Evolutionary conservation across 92 coral and sea anemone genomes (phyloP).

Genomic region (Epizoanthus stellaris): DNA sequence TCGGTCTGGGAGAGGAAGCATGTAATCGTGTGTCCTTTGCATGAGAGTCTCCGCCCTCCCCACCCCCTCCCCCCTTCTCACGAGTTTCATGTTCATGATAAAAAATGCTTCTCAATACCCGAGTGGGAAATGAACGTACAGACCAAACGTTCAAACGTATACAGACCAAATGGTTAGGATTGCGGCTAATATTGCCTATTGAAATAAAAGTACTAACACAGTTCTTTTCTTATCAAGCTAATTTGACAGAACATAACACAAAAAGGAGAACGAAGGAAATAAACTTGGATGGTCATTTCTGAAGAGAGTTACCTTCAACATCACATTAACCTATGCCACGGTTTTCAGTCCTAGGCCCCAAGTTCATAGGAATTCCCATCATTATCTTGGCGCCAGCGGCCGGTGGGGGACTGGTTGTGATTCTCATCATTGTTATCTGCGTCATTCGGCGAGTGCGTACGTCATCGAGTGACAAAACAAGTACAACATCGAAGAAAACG

Average conservation of each 20-base stretch:
- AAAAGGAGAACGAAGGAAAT: background rate
- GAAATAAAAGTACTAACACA: too few relatives aligned
- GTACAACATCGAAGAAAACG: background rate
- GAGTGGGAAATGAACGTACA: too few relatives aligned
- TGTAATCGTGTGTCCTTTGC: too few relatives aligned
- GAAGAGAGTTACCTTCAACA: background rate
- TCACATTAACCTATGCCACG: background rate
- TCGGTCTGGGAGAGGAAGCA: too few relatives aligned
- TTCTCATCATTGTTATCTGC: background rate
- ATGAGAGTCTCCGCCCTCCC: too few relatives aligned
- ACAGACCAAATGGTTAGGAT: too few relatives aligned
- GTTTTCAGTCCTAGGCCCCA: constrained; percentile 13
- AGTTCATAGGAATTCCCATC: constrained; percentile 24
- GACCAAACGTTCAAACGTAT: too few relatives aligned
- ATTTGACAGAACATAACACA: background rate
- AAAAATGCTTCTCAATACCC: too few relatives aligned
- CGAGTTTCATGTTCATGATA: too few relatives aligned
- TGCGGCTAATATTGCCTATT: too few relatives aligned
- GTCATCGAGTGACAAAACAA: background rate
- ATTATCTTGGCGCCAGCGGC: constrained; percentile 3
- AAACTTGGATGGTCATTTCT: background rate
- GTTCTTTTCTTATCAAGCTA: too few relatives aligned
- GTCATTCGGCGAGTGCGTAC: constrained; percentile 6
- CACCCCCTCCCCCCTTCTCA: too few relatives aligned
- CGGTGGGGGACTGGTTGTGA: constrained; percentile 16